These are phyloP conservation scores for Cygnus olor DNA, from an alignment of 2,797 vertebrate genomes.

Conservation along the genomic window DNA sequence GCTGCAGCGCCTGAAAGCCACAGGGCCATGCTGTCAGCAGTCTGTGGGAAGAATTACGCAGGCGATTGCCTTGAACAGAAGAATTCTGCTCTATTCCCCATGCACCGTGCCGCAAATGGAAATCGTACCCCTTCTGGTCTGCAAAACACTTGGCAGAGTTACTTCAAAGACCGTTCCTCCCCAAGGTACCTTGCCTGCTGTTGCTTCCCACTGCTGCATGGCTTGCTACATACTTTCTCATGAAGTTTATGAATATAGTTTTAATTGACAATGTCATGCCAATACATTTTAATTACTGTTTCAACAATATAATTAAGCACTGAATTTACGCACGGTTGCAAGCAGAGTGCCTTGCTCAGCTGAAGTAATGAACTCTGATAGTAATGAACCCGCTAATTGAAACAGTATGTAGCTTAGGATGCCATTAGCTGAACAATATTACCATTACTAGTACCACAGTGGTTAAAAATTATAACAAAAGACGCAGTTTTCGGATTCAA, in stretches of 20 bases:
- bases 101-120: neutral
- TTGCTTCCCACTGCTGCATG: neutral
- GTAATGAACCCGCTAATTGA: constrained; percentile 74
- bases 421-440: constrained; percentile 40
- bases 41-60: neutral
- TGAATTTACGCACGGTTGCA: constrained; percentile 67
- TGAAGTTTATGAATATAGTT: constrained; percentile 47
- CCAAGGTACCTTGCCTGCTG: neutral
- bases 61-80: neutral
- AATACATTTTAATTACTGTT: constrained; percentile 75
- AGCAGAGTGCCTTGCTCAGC: constrained; percentile 59
- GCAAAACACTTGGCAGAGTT: neutral
- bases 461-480: neutral
- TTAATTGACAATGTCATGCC: constrained; percentile 67
- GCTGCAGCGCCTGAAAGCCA: neutral
- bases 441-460: neutral
- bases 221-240: neutral
- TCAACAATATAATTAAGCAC: constrained; percentile 72
- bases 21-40: rapidly evolving
- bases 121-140: neutral
- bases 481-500: neutral
- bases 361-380: constrained; percentile 66
- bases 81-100: neutral
- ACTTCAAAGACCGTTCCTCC: neutral
- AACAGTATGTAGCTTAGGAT: constrained; percentile 59